Percentiles rank a stretch among this genome's conserved stretches.
Conservation (phyloP, 2,797 vertebrate species). For the Hydrocynus forskahlii region DNA sequence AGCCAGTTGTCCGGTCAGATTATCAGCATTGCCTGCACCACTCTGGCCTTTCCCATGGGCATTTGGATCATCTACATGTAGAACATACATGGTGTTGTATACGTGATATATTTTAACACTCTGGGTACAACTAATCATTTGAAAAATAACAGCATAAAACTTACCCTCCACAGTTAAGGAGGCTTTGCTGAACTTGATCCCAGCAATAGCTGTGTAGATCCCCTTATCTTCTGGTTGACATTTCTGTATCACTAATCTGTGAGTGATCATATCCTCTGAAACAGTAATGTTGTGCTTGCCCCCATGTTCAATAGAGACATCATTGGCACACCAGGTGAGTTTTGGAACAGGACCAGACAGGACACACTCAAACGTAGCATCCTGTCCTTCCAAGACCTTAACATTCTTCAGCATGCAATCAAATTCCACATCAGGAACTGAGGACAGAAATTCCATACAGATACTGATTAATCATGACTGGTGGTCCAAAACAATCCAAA, state of each 20-base stretch:
- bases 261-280: slow-evolving; percentile 82
- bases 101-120: neutral
- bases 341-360: slow-evolving; percentile 77
- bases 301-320: slow-evolving; percentile 67
- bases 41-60: slow-evolving; percentile 45
- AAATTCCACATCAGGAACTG: slow-evolving; percentile 77
- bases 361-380: slow-evolving; percentile 80
- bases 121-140: neutral
- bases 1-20: slow-evolving; percentile 30
- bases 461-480: neutral
- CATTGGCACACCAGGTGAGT: slow-evolving; percentile 80
- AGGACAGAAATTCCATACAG: slow-evolving; percentile 2
- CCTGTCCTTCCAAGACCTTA: slow-evolving; percentile 71
- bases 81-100: neutral
- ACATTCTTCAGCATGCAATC: slow-evolving; percentile 67
- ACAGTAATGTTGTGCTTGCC: slow-evolving; percentile 79
- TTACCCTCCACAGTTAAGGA: slow-evolving; percentile 83
- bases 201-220: slow-evolving; percentile 79
- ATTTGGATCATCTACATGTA: slow-evolving; percentile 64
- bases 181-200: slow-evolving; percentile 79
- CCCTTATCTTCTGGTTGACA: slow-evolving; percentile 77
- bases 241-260: slow-evolving; percentile 79
- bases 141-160: neutral
- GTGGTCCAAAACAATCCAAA: too few species aligned
- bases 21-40: slow-evolving; percentile 49